Evolutionary conservation across 2,888 invertebrate species (phyloP).

Genomic region (Luperina testacea): DNA sequence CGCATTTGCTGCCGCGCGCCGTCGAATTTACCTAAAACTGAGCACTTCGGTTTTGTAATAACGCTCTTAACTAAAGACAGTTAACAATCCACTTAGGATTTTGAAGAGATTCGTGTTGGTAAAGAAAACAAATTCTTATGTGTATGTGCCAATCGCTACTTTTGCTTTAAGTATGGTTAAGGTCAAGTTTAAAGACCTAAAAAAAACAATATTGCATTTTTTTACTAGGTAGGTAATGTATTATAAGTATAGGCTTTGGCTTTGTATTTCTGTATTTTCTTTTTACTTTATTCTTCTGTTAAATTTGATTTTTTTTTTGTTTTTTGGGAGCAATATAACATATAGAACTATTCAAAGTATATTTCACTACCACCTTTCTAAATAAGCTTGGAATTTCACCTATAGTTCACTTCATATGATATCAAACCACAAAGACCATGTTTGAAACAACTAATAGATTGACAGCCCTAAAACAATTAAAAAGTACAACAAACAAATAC

Average conservation of each 20-base stretch:
- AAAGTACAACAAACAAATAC: constrained; percentile 36
- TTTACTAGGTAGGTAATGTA: background rate
- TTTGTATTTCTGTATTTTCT: no score
- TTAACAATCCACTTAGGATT: constrained; percentile 34
- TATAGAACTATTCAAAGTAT: no score
- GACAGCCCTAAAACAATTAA: constrained; percentile 29
- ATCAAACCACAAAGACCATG: background rate
- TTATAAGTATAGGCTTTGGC: background rate
- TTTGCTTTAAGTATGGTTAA: constrained; percentile 16
- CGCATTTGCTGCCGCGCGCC: no score
- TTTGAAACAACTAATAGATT: constrained; percentile 10
- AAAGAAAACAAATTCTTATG: constrained; percentile 47
- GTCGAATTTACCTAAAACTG: no score
- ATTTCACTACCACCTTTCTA: background rate
- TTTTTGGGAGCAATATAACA: no score
- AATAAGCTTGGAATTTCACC: background rate
- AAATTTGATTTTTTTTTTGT: no score
- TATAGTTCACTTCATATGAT: background rate
- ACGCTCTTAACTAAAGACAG: constrained; percentile 18
- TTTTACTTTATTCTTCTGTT: no score
- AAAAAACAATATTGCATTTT: constrained; percentile 20
- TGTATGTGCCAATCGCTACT: constrained; percentile 49
- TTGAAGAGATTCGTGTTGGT: constrained; percentile 38
- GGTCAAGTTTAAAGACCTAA: constrained; percentile 35
- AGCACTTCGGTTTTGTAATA: no score